Base-by-base conservation (phyloP, 1,140 invertebrate species). In the Dolichoris vasculosae region DNA sequence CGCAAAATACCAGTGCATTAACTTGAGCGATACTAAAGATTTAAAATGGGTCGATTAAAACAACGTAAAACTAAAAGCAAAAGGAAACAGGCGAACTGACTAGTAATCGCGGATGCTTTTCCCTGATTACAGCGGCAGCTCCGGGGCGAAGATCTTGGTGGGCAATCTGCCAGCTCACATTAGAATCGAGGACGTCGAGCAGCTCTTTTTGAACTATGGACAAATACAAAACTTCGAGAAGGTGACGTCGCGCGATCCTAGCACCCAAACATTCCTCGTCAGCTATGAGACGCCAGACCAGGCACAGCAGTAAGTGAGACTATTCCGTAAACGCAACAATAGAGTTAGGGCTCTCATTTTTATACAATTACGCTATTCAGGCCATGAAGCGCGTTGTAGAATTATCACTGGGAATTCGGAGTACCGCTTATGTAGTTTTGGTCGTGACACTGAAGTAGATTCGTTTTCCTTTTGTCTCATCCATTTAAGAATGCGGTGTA, bases 261-360 rank as follows among this genome's bases (percentile, higher is more conserved):
- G 95, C 93, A 95, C 96, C 89, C 96, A 97, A 94, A 95, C 95
- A 88, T 95, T 97, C 88, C 96, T 96, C 94, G 96, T 98, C 92
- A 97, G 96, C 91, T 98, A 97, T 95, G 97, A 98, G 94, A 97
- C 95, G 89, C 95, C 95, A 91, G 97, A 98, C 90, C 96, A 97
- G 94, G 97, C 97, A 92, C 97, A 97, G 94, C 96, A 96, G 97
- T 98, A 94, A 96, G 96, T 97, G 76, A 75, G 55, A 80, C 32
- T 26, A 80, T 80, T 67, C 78, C 55, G 55, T 80, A 80, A 80
- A 46, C 20, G 40, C 2, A 63, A 35, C n/a, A 82, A 26, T 38
- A 51, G 43, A 38, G 40, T 71, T 71, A 82, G 80, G 67, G 30
- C 26, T 48, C 23, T 13, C 38, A 1, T n/a, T 26, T 51, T 59